Evolutionary conservation across 2,113 vertebrate species (phyloP), one percentile per base, ranked within the genome.

Genomic region (Forbesichthys agassizii): DNA sequence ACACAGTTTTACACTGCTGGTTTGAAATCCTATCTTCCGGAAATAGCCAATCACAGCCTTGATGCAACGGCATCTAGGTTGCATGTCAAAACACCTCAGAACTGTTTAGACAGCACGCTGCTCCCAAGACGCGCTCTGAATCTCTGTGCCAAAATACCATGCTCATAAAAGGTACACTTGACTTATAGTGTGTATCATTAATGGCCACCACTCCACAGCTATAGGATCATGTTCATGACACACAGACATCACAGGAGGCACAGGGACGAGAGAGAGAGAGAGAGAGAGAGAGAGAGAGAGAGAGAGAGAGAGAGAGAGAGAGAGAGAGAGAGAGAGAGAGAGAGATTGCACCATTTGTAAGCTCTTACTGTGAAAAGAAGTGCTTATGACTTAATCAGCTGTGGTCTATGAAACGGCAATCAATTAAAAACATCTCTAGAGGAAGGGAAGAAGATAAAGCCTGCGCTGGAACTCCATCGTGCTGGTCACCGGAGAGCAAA

Each of bases 181-280:
- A 89, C 87, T 27, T 27, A 87, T 78, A 86, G 76, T 74, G 73
- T 84, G 77, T 82, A 80, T 64, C 76, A 86, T 65, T 90, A 86
- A 90, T 88, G 79, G 86, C 69, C 82, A 87, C 74, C 81, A 85
- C 82, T 88, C 85, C 84, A 87, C 60, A 69, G 57, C 61, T 7
- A 42, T 2, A 53, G 51, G 53, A 79, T 90, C 87, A 86, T 80
- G 86, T 86, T 86, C 86, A 89, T 89, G 85, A 84, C 76, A 81
- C 71, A 73, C 79, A 78, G 79, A 82, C 79, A 64, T 78, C 7
- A 80, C 77, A 85, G 75, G 20, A 14, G 47, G 33, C 5, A 62
- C 12, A 62, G 27, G 46, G 33, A n/a, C 16, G 20, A 8, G 18
- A 9, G 16, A 27, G 57, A 27, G 57, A 11, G 57, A 11, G 57